Evolutionary conservation across 2,113 vertebrate genomes (phyloP), one percentile per base, ranked within the genome.

Genomic region (Cololabis saira): DNA sequence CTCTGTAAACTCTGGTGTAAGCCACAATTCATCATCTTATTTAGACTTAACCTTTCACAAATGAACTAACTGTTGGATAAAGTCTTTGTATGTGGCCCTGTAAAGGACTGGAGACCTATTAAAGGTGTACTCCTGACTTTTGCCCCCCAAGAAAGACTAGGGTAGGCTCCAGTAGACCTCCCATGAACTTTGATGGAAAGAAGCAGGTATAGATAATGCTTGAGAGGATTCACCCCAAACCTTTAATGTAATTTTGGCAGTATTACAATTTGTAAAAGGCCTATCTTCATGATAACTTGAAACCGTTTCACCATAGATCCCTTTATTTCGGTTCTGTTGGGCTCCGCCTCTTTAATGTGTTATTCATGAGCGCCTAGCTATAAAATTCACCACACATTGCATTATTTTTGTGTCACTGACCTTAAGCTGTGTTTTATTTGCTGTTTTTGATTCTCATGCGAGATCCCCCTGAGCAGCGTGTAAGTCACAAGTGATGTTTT

Each of bases 11-110:
- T 54, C 48, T 68, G 76, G 80, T 79, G 76, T 78, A 74, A 84
- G 66, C 71, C 78, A 49, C 69, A 85, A 87, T 86, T 80, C 69
- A 80, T 65, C 72, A 67, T 90, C 64, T 81, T 86, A 74, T 74
- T 73, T 83, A 74, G 87, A 87, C 88, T 88, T 87, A 90, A 82
- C 72, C 74, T 88, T 89, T 67, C 78, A 83, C 78, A 87, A 87
- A 83, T 83, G 51, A 85, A 74, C 47, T 47, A 33, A 17, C 17
- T 18, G 24, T 5, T 27, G 24, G 27, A 17, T 50, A 22, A 22
- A 12, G 27, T 27, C 4, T 12, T 18, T n/a, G 33, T 54, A 17
- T 54, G 43, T 7, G 7, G 43, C 3, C 10, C 33, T 37, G 33
- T 11, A 7, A 37, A 37, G 5, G 33, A 37, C 33, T 37, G 33